A percentile compares a stretch with the other conserved stretches of the same genome.
Evolutionary conservation across 2,113 vertebrate species (phyloP).

Genomic region (Xenopus borealis): DNA sequence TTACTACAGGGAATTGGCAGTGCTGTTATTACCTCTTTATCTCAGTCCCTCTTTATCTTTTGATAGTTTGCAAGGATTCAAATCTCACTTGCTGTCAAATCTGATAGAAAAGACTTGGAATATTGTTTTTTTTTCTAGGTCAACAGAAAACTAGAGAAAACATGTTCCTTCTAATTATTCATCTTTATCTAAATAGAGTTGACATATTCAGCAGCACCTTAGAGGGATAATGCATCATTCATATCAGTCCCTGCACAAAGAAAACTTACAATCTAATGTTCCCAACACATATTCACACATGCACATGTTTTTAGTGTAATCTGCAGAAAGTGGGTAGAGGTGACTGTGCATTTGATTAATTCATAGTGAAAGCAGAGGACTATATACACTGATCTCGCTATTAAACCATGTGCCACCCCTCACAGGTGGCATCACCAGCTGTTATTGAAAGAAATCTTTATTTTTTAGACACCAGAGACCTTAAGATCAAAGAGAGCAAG

Average conservation of each 20-base stretch:
- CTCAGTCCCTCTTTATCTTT: too few species aligned
- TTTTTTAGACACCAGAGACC: background rate
- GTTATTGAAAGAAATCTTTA: background rate
- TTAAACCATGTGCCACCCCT: constrained; percentile 28
- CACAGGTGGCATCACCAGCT: constrained; percentile 6
- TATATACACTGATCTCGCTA: background rate
- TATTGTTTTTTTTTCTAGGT: too few species aligned
- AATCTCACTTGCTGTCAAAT: background rate
- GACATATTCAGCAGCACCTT: too few species aligned
- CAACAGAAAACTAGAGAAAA: too few species aligned
- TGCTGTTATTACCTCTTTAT: background rate
- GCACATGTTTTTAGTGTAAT: too few species aligned
- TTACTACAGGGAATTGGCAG: background rate
- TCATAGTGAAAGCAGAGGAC: background rate
- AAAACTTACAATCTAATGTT: too few species aligned
- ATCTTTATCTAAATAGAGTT: too few species aligned
- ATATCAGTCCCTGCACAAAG: too few species aligned
- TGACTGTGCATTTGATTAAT: background rate
- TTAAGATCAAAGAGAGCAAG: background rate
- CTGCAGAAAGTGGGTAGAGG: background rate
- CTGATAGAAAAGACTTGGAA: too few species aligned
- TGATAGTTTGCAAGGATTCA: background rate
- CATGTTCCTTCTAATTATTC: too few species aligned
- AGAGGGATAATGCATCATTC: too few species aligned
- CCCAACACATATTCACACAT: too few species aligned